Conservation (phyloP, 2,888 invertebrate genomes). For the Leistus spinibarbis region DNA sequence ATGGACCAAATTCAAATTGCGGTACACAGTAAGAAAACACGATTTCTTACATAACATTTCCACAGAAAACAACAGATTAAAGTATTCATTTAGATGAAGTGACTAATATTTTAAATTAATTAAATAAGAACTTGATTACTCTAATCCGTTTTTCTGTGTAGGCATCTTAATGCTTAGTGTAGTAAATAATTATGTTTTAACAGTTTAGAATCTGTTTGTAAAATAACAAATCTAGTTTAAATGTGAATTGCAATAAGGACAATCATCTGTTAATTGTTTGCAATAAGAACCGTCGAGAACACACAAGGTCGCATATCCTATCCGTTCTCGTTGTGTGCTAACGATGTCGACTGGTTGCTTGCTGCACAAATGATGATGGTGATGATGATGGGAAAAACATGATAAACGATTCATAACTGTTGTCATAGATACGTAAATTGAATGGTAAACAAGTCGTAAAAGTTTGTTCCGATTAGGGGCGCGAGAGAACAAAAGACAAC, state of each 20-base stretch:
- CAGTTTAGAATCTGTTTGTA: neutral
- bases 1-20: too few species aligned
- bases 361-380: neutral
- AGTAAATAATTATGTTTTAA: too few species aligned
- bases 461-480: conserved; percentile 1
- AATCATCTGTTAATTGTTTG: neutral
- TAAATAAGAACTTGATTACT: too few species aligned
- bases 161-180: too few species aligned
- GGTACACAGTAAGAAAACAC: too few species aligned
- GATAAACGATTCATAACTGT: neutral
- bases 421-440: conserved; percentile 10
- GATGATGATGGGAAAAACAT: neutral
- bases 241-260: neutral
- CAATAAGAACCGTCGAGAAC: neutral
- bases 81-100: too few species aligned
- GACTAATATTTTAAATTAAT: too few species aligned
- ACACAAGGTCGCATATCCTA: neutral
- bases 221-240: neutral
- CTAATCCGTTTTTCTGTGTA: too few species aligned
- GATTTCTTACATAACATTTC: too few species aligned
- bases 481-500: neutral
- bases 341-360: neutral
- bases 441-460: conserved; percentile 6
- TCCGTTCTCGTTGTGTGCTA: neutral
- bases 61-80: too few species aligned